A percentile compares a stretch with the other conserved stretches of the same genome.
These are phyloP conservation scores for Mystacides longicornis DNA, from an alignment of 2,888 invertebrate genomes.

Conservation along the genomic window DNA sequence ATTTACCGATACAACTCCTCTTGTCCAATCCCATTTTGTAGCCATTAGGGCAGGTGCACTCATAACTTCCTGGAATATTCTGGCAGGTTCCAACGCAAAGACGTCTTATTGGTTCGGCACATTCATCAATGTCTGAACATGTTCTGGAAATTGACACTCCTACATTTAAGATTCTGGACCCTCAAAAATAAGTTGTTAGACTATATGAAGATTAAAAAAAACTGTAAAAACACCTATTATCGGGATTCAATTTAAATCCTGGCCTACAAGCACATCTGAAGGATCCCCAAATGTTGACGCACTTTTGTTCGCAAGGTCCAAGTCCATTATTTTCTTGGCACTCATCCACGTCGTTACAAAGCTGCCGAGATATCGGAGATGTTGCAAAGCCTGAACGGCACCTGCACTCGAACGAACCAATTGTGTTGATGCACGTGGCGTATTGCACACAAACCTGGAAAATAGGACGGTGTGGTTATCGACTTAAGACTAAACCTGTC, in stretches of 20 bases:
- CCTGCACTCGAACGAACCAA: slow-evolving; percentile 44
- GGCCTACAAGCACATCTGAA: slow-evolving; percentile 80
- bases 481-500: too few species aligned
- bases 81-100: slow-evolving; percentile 72
- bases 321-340: slow-evolving; percentile 45
- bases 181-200: too few species aligned
- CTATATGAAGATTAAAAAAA: too few species aligned
- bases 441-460: slow-evolving; percentile 41
- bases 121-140: slow-evolving; percentile 81
- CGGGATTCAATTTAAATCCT: slow-evolving; percentile 70
- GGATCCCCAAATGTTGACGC: slow-evolving; percentile 85
- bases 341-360: slow-evolving; percentile 61
- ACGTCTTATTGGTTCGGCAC: slow-evolving; percentile 62
- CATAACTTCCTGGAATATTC: slow-evolving; percentile 81
- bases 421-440: slow-evolving; percentile 41
- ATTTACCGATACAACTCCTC: slow-evolving; percentile 73
- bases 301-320: slow-evolving; percentile 73
- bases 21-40: slow-evolving; percentile 68
- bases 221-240: slow-evolving; percentile 64
- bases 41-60: slow-evolving; percentile 73
- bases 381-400: slow-evolving; percentile 42
- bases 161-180: background rate
- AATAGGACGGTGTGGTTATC: too few species aligned
- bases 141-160: slow-evolving; percentile 41
- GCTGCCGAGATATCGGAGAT: slow-evolving; percentile 43